Base-by-base conservation (phyloP, 2,888 invertebrate genomes). In the Lacanobia oleracea region DNA sequence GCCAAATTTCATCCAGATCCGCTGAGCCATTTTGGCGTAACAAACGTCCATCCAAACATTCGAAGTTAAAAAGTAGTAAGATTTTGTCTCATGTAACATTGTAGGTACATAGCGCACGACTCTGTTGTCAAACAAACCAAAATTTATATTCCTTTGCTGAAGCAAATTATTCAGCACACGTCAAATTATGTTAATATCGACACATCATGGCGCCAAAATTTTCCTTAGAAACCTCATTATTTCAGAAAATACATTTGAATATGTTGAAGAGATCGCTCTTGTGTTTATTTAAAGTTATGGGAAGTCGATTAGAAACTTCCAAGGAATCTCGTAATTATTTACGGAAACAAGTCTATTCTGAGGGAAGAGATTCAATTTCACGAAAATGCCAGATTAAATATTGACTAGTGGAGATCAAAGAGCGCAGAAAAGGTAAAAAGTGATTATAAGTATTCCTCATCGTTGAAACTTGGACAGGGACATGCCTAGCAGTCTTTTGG, bases 151-250 rank as follows among this genome's bases (percentile, higher is more conserved):
- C 50, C 23, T 56, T 45, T 37, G 21, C 43, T 40, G 43, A 37
- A 61, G 23, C 43, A 61, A 72, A 56, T 62, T 62, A 79, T 56
- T 75, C 50, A 33, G 3, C 27, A 23, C 37, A 18, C 50, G 21
- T 50, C 79, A 45, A 61, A 61, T 61, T 62, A 79, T 62, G 73
- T n/a, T 72, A 71, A 78, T 33, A 21, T n/a, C 4, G 12, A 37
- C 23, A 73, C 51, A 37, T 53, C 9, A 8, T 12, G 54, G 27
- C 56, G 43, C 14, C 73, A 50, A 33, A n/a, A 56, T 61, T 79
- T 56, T 10, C 61, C 18, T 51, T 51, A 21, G 12, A 2, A 48
- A 10, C 48, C 10, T 72, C 54, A 37, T 61, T 45, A 78, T 56
- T 16, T 16, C 9, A 23, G 27, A 21, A 43, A 23, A 78, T 23